Evolutionary conservation across 2,113 vertebrate species (phyloP).

Genomic region (Neotoma lepida): DNA sequence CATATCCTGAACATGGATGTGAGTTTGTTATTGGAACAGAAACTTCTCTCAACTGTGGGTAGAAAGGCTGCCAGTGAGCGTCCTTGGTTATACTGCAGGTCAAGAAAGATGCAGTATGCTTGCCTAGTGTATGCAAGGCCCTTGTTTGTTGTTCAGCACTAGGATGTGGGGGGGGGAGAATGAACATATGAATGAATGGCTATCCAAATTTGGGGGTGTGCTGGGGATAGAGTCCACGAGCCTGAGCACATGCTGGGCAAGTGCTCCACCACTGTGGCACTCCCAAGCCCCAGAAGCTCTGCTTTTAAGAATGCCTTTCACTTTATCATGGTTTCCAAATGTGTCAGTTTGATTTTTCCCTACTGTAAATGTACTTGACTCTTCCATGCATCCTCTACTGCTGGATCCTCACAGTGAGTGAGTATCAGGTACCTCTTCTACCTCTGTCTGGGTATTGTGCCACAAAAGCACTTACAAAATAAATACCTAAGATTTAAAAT

Average conservation of each 20-base stretch:
- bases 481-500: slow-evolving; percentile 21
- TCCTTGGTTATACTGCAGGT: neutral
- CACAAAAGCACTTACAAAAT: neutral
- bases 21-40: too few relatives aligned
- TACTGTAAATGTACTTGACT: neutral
- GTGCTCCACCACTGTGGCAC: neutral
- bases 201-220: neutral
- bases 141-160: neutral
- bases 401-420: neutral
- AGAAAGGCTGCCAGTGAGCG: neutral
- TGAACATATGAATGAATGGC: neutral
- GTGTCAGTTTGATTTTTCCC: neutral
- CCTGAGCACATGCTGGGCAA: neutral
- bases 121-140: neutral
- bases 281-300: neutral
- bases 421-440: neutral
- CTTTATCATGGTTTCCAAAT: slow-evolving; percentile 14
- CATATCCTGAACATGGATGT: neutral
- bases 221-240: neutral
- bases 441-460: neutral
- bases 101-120: neutral
- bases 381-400: neutral
- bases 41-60: neutral
- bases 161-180: neutral
- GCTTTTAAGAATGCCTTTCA: slow-evolving; percentile 11